Conservation (phyloP, 1,140 invertebrate genomes). For the Drosophila obscura region DNA sequence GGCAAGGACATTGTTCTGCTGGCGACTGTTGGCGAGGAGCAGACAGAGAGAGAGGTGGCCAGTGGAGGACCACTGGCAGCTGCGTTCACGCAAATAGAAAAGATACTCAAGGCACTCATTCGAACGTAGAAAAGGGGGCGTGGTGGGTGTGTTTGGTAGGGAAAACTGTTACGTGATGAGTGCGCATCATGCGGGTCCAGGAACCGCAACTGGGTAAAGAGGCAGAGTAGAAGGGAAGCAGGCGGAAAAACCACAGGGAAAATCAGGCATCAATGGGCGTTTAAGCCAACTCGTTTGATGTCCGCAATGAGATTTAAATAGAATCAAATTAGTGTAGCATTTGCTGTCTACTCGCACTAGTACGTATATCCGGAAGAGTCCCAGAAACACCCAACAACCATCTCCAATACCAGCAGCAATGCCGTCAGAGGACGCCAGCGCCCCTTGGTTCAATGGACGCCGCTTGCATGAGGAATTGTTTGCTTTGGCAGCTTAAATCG, state of each 20-base stretch:
- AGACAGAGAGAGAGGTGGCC: constrained; percentile 21
- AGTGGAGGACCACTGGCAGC: constrained; percentile 48
- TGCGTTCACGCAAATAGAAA: constrained; percentile 80
- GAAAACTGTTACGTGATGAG: constrained; percentile 76
- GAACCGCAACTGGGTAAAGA: constrained; percentile 30
- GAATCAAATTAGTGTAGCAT: constrained; percentile 80
- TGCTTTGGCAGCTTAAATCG: constrained; percentile 75
- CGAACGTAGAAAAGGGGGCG: constrained; percentile 22
- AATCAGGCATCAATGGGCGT: constrained; percentile 73
- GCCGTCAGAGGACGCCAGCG: background rate
- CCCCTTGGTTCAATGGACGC: constrained; percentile 60
- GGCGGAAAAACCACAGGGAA: constrained; percentile 33
- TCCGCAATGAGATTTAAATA: constrained; percentile 81
- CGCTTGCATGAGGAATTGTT: constrained; percentile 64
- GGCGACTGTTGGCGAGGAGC: constrained; percentile 20
- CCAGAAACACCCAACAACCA: background rate
- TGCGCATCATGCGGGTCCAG: constrained; percentile 68
- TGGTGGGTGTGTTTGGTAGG: background rate
- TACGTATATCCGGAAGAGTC: too few species aligned
- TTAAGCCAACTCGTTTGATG: constrained; percentile 77
- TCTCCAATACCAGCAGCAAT: background rate
- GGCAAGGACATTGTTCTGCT: constrained; percentile 49
- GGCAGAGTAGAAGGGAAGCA: background rate
- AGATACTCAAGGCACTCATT: constrained; percentile 81
- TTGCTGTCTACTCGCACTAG: constrained; percentile 29